Conservation (phyloP, 2,888 invertebrate genomes). For the Acrobasis consociella region DNA sequence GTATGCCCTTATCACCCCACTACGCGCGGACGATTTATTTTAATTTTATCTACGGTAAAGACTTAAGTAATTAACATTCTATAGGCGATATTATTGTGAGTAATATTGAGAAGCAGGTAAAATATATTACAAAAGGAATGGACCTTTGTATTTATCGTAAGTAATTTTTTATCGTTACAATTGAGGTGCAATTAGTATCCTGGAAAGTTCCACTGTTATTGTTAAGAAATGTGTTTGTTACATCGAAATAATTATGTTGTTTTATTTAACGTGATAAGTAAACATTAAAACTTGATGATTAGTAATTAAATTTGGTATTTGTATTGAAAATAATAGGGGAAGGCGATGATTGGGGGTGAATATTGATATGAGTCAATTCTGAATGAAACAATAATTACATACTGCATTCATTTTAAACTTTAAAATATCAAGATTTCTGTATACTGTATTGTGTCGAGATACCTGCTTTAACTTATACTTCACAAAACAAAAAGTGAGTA, state of each 20-base stretch:
- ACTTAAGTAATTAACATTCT: slow-evolving; percentile 75
- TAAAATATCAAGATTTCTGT: not conserved
- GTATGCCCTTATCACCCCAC: slow-evolving; percentile 20
- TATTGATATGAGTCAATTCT: not conserved
- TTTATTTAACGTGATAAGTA: not conserved
- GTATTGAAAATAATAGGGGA: not conserved
- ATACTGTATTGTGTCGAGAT: too few relatives aligned
- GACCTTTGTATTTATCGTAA: slow-evolving; percentile 8
- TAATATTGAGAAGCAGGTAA: slow-evolving; percentile 18
- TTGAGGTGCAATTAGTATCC: slow-evolving; percentile 3
- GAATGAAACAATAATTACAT: not conserved
- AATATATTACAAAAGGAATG: slow-evolving; percentile 8
- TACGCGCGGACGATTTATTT: slow-evolving; percentile 22
- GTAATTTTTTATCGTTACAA: slow-evolving; percentile 1
- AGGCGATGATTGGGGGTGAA: not conserved
- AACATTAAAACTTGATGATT: not conserved
- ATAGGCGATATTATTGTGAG: slow-evolving; percentile 43
- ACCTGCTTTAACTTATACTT: too few relatives aligned
- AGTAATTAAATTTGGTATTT: not conserved
- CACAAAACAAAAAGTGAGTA: too few relatives aligned
- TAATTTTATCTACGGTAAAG: slow-evolving; percentile 44
- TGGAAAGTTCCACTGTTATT: slow-evolving; percentile 12
- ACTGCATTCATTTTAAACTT: not conserved
- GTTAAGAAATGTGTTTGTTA: not conserved
- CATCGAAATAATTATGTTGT: not conserved